phyloP scores from a whole-genome alignment of 2,113 vertebrate genomes.

The Lagopus muta region DNA sequence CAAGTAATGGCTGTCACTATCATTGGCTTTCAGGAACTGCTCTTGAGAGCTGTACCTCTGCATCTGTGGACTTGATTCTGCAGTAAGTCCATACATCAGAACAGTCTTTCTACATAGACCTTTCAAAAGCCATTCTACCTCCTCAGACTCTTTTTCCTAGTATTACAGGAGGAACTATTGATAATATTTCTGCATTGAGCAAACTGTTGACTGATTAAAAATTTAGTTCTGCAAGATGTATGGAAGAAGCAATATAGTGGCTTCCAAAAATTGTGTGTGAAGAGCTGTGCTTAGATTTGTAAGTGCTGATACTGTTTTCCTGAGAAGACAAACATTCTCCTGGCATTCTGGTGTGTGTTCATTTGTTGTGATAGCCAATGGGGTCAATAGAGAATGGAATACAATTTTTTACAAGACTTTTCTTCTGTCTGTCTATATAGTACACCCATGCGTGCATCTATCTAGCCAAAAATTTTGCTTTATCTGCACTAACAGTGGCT shows the following conservation, averaged over 20 bases:
- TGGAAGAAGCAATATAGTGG: not conserved
- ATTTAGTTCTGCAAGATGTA: not conserved
- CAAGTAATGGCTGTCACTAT: not conserved
- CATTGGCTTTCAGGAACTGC: not conserved
- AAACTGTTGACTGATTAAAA: not conserved
- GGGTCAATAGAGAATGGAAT: not conserved
- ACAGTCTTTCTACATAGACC: not conserved
- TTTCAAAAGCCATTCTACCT: not conserved
- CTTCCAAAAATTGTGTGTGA: not conserved
- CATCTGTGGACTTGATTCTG: not conserved
- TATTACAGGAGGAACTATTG: not conserved
- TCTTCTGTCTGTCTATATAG: not conserved
- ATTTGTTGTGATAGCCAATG: not conserved
- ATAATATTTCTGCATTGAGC: not conserved
- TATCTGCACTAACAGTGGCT: not conserved
- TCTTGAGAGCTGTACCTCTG: not conserved
- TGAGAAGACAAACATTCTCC: not conserved
- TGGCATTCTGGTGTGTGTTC: not conserved
- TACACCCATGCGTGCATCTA: not conserved
- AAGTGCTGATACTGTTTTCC: not conserved
- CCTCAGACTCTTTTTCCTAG: not conserved
- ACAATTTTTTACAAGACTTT: not conserved
- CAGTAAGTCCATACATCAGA: not conserved
- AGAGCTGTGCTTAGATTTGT: not conserved
- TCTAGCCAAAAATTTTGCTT: not conserved